Evolutionary conservation across 2,888 invertebrate species (phyloP), one percentile per base, ranked within the genome.

Genomic region (Leuctra nigra): DNA sequence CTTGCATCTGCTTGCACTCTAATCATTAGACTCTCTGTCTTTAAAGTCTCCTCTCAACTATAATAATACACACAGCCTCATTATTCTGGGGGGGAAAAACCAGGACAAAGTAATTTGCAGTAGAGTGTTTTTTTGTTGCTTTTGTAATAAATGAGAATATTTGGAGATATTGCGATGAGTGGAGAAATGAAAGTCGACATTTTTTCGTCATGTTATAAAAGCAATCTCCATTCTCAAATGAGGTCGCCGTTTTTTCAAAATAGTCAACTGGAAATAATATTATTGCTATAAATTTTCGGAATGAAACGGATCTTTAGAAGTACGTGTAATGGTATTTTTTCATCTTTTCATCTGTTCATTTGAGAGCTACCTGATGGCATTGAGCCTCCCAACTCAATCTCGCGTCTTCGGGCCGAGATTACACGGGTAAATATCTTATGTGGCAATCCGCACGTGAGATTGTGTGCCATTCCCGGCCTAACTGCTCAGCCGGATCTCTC

Each of bases 351-450:
- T 29, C 29, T 29, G n/a, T 29, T 29, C 29, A 29, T 29, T 29
- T 29, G 29, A 29, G 29, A 29, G 11, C 29, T 29, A 6, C 29
- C 29, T 7, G 29, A 29, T 29, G 11, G n/a, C 36, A 14, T 16
- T 38, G 7, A 13, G 41, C 41, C 9, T 13, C 44, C 44, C 23
- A 20, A 44, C 23, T 20, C 44, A 44, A 44, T 44, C 44, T 44
- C 18, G 23, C 29, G 29, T 29, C 29, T 29, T 29, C 6, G 20
- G 22, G 20, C 35, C 53, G 13, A 29, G 54, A 54, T 54, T 54
- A 54, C 41, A 29, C 16, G 38, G 22, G 44, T 54, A 54, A 54
- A 54, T 54, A 54, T 54, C 41, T 54, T 46, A 54, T 54, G 46
- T 35, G 35, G 44, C 54, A 54, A 54, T 54, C 41, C 53, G 33